Base-by-base conservation (phyloP, 2,888 invertebrate species). In the Acanthosoma haemorrhoidale region DNA sequence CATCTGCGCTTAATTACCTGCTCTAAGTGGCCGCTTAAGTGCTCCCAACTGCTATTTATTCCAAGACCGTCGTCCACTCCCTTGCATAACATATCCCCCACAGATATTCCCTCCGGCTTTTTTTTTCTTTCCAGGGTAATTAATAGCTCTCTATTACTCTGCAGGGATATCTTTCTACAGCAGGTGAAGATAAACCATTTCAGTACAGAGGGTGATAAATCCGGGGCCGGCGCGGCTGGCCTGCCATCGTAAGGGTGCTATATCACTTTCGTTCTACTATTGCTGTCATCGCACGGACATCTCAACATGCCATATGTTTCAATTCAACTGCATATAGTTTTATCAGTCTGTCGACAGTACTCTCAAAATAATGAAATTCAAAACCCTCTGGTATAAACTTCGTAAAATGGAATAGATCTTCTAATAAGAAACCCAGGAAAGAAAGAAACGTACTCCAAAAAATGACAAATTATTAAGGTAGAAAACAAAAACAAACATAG, bases 111-210 rank as follows among this genome's bases (percentile, higher is more conserved):
- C 51, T 51, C 51, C 51, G 25, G 51, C 51, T 51, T 21, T 51
- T 51, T 51, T 51, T 51, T 51, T 21, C 29, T 25, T 25, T 51
- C 51, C 13, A 3, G n/a, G 51, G 43, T 51, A 51, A 51, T 51
- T 51, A 51, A 51, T 51, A 51, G 51, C n/a, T 25, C 2, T 25
- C 51, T 51, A 51, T 51, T 51, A 51, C 51, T 25, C 29, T n/a
- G 51, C 51, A n/a, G 51, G 29, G 51, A 51, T 51, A 51, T 51
- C 51, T 25, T n/a, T n/a, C n/a, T n/a, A 25, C 51, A 25, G 29
- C 51, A 51, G 51, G 51, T 51, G 51, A 51, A 51, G 21, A 51
- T 51, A 51, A 51, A n/a, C 25, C 51, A n/a, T n/a, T n/a, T n/a
- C n/a, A n/a, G n/a, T n/a, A n/a, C n/a, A 1, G 13, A n/a, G 51